Evolutionary conservation across 1,140 invertebrate genomes (phyloP), one percentile per base, ranked within the genome.

Genomic region (Conus betulinus): DNA sequence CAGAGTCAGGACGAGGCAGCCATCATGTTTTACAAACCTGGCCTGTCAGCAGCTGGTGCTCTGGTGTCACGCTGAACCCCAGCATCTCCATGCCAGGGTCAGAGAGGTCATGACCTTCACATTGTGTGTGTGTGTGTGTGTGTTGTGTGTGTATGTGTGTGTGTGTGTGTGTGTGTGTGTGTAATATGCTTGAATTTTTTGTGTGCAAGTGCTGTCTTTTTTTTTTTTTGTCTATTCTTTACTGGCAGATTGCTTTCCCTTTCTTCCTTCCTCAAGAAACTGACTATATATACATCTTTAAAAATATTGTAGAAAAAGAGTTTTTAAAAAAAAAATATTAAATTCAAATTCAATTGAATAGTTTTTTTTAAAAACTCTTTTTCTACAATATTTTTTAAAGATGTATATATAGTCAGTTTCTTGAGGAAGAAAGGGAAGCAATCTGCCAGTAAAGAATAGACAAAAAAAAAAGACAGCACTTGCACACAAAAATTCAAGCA

Each of bases 21-120:
- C n/a, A 74, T 89, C 57, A 57, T 57, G 27, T 89, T 88, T 60
- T 90, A 91, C 52, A 71, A n/a, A 57, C 23, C 17, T 87, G 25
- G 86, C 86, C 25, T 89, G 89, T 88, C 39, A 87, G 11, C 90
- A 90, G 60, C 83, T 91, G 60, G 88, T 27, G 4, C 25, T n/a
- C 13, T 90, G 86, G 88, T 88, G 87, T 5, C 74, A 85, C 10
- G 88, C 84, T 39, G 89, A 89, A 13, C 71, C 84, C 3, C 63
- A 6, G 13, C 71, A 86, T 17, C 78, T 86, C 57, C 27, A 89
- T 53, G 63, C 86, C 39, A 83, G 88, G 53, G 76, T 90, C 23
- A 83, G 89, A 88, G 88, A 90, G 85, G 88, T 90, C 27, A 60
- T 60, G 57, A 60, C 57, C n/a, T 60, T 60, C 15, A 15, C 15